Percentiles rank a stretch among this genome's conserved stretches.
These are phyloP conservation scores for Paedocypris micromegethes DNA, from an alignment of 2,797 vertebrate species.

Conservation along the genomic window DNA sequence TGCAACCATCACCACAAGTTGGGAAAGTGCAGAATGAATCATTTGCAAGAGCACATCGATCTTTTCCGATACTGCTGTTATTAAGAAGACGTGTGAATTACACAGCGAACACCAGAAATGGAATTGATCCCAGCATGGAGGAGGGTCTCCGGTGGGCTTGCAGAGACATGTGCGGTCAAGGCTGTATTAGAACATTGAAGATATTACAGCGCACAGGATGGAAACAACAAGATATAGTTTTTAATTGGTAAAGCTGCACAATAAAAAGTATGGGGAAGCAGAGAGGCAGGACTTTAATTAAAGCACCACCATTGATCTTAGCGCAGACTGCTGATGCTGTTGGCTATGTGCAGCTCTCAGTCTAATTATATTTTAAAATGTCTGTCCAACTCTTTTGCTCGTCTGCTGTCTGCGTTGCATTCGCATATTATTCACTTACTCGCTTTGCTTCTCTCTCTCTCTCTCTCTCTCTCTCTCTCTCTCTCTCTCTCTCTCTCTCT, in stretches of 20 bases:
- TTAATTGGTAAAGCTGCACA: too few relatives aligned
- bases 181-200: background rate
- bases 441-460: too few relatives aligned
- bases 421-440: too few relatives aligned
- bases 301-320: slow-evolving; percentile 51
- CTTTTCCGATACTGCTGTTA: background rate
- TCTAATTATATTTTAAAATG: slow-evolving; percentile 61
- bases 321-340: slow-evolving; percentile 43
- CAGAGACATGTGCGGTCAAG: slow-evolving; percentile 2
- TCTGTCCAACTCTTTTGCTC: slow-evolving; percentile 1
- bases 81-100: background rate
- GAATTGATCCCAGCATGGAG: background rate
- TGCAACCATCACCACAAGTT: background rate
- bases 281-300: slow-evolving; percentile 45
- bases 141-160: background rate
- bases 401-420: too few relatives aligned
- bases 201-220: too few relatives aligned
- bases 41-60: background rate
- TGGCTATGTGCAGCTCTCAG: slow-evolving; percentile 45
- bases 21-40: background rate
- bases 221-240: too few relatives aligned
- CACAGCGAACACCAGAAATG: background rate
- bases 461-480: too few relatives aligned
- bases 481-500: too few relatives aligned
- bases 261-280: background rate